Conservation (phyloP, 2,888 invertebrate genomes). For the Dugesia japonica region DNA sequence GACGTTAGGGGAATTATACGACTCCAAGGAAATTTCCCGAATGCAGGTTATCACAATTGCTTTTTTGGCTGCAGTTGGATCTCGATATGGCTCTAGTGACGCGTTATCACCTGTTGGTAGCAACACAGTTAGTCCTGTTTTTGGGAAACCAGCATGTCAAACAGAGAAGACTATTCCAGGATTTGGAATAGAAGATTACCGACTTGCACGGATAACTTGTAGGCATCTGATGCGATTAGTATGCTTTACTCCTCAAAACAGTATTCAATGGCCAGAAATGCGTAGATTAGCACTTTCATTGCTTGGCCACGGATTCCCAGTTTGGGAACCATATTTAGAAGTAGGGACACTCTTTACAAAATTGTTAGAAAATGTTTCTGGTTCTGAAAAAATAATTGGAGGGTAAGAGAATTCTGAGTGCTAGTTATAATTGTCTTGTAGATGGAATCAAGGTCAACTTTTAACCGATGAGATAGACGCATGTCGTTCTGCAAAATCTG, state of each 20-base stretch:
- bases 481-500: constrained; percentile 3
- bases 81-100: constrained; percentile 64
- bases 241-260: neutral
- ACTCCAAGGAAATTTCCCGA: constrained; percentile 51
- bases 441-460: neutral
- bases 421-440: no score
- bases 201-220: constrained; percentile 74
- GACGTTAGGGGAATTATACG: neutral
- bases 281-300: constrained; percentile 87
- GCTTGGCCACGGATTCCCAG: constrained; percentile 85
- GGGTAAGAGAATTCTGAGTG: no score
- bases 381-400: neutral
- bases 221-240: constrained; percentile 17
- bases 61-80: constrained; percentile 82
- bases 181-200: constrained; percentile 64
- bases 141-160: constrained; percentile 50
- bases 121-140: constrained; percentile 62
- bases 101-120: neutral
- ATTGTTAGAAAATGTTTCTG: neutral
- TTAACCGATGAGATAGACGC: neutral
- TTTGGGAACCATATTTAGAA: constrained; percentile 94
- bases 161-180: constrained; percentile 57
- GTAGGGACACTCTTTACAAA: constrained; percentile 49
- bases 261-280: constrained; percentile 44
- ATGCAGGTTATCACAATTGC: constrained; percentile 95